Conservation (phyloP, 1,140 invertebrate genomes). For the Drosophila bocki region DNA sequence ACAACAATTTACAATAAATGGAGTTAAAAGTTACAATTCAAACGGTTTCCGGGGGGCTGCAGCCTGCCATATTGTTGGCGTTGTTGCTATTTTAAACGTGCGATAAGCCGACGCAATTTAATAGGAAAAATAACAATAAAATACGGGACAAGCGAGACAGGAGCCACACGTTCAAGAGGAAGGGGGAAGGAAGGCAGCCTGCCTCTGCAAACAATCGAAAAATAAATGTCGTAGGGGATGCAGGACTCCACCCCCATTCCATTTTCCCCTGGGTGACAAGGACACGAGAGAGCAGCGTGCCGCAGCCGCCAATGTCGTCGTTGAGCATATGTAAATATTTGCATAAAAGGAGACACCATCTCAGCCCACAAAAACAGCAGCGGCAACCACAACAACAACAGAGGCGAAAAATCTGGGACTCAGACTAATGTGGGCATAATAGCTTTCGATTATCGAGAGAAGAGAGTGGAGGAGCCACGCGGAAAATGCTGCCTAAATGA, state of each 20-base stretch:
- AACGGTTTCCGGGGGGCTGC: slow-evolving; percentile 50
- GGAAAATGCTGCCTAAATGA: slow-evolving; percentile 5
- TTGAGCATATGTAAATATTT: slow-evolving; percentile 80
- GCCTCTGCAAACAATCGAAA: slow-evolving; percentile 72
- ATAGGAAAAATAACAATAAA: slow-evolving; percentile 84
- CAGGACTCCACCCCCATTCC: background rate
- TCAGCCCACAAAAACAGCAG: slow-evolving; percentile 21
- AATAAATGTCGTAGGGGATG: slow-evolving; percentile 62
- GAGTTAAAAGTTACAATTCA: slow-evolving; percentile 83
- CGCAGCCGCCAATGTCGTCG: slow-evolving; percentile 41
- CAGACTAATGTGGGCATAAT: slow-evolving; percentile 77
- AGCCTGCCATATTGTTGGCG: slow-evolving; percentile 31
- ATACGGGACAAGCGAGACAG: slow-evolving; percentile 67
- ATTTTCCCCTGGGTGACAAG: slow-evolving; percentile 38
- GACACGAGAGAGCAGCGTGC: slow-evolving; percentile 70
- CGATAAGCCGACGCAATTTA: slow-evolving; percentile 83
- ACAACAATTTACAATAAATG: slow-evolving; percentile 83
- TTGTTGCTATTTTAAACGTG: slow-evolving; percentile 78
- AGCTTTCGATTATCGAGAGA: slow-evolving; percentile 78
- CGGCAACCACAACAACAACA: slow-evolving; percentile 29
- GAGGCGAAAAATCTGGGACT: slow-evolving; percentile 49
- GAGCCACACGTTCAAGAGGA: slow-evolving; percentile 5
- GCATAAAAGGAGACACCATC: slow-evolving; percentile 62
- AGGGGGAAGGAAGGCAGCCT: slow-evolving; percentile 7
- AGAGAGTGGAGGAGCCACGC: background rate